Base-by-base conservation (phyloP, 1,140 invertebrate genomes). In the Halesus radiatus region DNA sequence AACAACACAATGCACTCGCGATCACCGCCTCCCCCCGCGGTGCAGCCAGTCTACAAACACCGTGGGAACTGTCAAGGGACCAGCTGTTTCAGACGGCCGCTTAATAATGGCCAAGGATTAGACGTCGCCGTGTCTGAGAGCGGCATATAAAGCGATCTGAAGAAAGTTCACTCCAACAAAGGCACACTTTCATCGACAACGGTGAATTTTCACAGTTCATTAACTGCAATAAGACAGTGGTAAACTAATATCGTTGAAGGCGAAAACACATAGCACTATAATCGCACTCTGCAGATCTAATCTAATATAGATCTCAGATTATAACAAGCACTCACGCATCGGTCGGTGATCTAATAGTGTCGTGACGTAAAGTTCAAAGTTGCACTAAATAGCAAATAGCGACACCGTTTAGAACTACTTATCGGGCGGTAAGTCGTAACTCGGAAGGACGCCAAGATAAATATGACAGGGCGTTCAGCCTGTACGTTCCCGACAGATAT, bases 321-420 rank as follows among this genome's bases (percentile, higher is more conserved):
- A 66, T 29, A n/a, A 23, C 23, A 29, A 52, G 10, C 68, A 52
- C 45, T 72, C 68, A 6, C 74, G 56, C 62, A 76, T 76, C 74
- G 32, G 56, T 76, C 56, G 74, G 45, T 76, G 74, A 76, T 76
- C 74, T 62, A 76, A 76, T 58, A 76, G 20, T 52, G 22, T 29
- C 10, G 45, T 72, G 68, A 72, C 68, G 68, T 72, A 72, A 52
- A 72, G 20, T 53, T 72, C 22, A 20, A 45, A 50, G 37, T 70
- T 70, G 22, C 62, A 66, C 22, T 52, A 22, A 20, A 72, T 53
- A 72, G 45, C 13, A 22, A 20, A 72, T 53, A 72, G 45, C 13
- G 64, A 22, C 64, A 53, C 50, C 5, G 68, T 66, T 66, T 66
- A 5, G 26, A 16, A 22, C 13, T 60, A 13, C 58, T 50, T 18